phyloP scores from a whole-genome alignment of 2,888 invertebrate species.

The Spatulosminthurus flaviceps region DNA sequence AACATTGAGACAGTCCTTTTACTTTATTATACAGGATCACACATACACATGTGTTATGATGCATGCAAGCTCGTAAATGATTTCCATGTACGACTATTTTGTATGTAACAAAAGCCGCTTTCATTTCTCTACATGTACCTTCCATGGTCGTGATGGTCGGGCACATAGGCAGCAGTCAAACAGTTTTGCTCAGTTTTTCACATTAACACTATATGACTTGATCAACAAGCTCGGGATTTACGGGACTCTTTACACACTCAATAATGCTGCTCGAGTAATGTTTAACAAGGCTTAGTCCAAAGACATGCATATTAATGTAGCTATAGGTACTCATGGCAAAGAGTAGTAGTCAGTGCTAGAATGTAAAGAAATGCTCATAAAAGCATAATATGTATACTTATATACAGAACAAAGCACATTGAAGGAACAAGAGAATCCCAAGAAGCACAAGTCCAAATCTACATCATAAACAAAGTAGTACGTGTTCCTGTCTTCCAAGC shows the following conservation, averaged over 20 bases:
- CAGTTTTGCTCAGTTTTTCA: neutral
- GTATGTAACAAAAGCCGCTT: too few species aligned
- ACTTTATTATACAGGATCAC: too few species aligned
- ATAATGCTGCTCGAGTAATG: constrained; percentile 14
- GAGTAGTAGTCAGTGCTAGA: too few species aligned
- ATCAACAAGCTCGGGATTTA: constrained; percentile 36
- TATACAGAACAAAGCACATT: too few species aligned
- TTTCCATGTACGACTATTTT: too few species aligned
- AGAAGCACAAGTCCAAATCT: neutral
- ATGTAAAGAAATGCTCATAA: too few species aligned
- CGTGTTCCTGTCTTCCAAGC: neutral
- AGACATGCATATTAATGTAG: neutral
- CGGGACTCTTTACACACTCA: neutral
- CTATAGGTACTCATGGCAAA: neutral
- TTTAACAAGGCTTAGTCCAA: neutral
- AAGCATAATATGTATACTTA: neutral
- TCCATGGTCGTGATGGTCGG: neutral
- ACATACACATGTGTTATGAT: too few species aligned
- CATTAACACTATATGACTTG: constrained; percentile 30
- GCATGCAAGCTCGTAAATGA: neutral
- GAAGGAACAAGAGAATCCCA: neutral
- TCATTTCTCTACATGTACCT: neutral
- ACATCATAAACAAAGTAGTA: constrained; percentile 3
- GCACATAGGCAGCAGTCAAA: neutral
- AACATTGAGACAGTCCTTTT: neutral